Evolutionary conservation across 2,113 vertebrate species (phyloP).

Genomic region (Daphoenositta chrysoptera): DNA sequence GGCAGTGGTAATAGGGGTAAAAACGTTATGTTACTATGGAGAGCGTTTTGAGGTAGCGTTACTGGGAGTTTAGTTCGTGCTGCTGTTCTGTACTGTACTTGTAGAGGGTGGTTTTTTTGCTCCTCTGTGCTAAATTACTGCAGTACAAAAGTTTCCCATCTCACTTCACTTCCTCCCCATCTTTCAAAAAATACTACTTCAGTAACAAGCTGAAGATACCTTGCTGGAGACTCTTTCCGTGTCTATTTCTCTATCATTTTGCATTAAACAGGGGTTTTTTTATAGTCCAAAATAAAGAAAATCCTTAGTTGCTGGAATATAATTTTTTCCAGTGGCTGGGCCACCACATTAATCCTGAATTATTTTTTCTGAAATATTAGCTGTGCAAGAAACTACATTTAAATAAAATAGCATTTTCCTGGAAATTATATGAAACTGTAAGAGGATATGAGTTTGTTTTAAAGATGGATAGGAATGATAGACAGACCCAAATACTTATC

Average conservation of each 20-base stretch:
- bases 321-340: background rate
- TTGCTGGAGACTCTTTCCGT: background rate
- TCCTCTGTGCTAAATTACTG: background rate
- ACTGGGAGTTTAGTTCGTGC: background rate
- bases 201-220: background rate
- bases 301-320: background rate
- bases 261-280: background rate
- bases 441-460: background rate
- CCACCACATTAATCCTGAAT: background rate
- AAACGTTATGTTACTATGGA: background rate
- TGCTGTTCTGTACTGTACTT: background rate
- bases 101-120: background rate
- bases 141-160: background rate
- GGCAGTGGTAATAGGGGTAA: background rate
- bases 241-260: background rate
- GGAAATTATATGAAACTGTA: background rate
- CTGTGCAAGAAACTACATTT: background rate
- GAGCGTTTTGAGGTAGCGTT: background rate
- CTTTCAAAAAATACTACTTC: background rate
- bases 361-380: constrained; percentile 23
- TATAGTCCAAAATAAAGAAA: background rate
- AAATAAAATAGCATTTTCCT: background rate
- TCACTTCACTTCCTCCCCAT: background rate
- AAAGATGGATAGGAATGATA: background rate
- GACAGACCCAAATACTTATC: background rate